Evolutionary conservation across 2,113 vertebrate genomes (phyloP).

Genomic region (Pollimyrus isidori): DNA sequence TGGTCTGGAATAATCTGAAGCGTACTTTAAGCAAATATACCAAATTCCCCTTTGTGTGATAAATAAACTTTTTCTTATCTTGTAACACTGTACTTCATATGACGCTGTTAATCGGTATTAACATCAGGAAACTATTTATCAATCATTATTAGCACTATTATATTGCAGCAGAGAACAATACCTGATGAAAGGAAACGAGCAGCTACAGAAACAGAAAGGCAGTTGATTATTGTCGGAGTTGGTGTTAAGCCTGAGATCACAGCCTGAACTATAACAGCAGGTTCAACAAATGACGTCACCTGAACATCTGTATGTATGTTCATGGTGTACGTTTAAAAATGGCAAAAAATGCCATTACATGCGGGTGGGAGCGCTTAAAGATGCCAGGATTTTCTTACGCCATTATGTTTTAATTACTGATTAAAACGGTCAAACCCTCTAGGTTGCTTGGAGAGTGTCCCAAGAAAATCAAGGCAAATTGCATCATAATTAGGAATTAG

Average conservation of each 20-base stretch:
- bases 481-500: background rate
- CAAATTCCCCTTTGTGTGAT: background rate
- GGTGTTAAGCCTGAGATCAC: background rate
- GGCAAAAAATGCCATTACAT: too few species aligned
- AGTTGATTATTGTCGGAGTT: background rate
- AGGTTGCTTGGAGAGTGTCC: background rate
- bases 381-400: background rate
- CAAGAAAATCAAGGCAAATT: background rate
- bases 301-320: background rate
- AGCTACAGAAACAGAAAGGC: background rate
- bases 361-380: background rate
- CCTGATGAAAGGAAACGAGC: background rate
- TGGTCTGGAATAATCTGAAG: background rate
- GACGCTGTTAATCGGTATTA: background rate
- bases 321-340: background rate
- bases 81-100: background rate
- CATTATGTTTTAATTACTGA: background rate
- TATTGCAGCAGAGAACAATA: background rate
- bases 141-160: background rate
- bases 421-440: background rate
- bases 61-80: background rate
- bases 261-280: background rate
- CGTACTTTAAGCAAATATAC: background rate
- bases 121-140: background rate
- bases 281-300: background rate